Base-by-base conservation (phyloP, 2,888 invertebrate genomes). In the Horisme vitalbata region DNA sequence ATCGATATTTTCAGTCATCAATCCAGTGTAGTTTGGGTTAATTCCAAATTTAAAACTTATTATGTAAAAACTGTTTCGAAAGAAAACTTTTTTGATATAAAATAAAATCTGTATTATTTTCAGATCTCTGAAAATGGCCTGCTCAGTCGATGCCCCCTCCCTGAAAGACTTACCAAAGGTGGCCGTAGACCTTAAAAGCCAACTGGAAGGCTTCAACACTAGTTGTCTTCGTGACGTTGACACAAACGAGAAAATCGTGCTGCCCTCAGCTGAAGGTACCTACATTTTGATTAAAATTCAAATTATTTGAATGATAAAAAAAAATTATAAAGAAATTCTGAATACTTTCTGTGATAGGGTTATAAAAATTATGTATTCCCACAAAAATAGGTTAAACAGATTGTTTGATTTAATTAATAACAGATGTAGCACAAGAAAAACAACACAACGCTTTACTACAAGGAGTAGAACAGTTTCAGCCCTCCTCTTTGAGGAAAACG, bases 261-360 rank as follows among this genome's bases (percentile, higher is more conserved):
- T 99, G 68, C 98, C 98, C 46, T 96, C 97, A 28, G 97, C 97
- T 63, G 95, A 97, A 94, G 97, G 98, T 98, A 88, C 57, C 55
- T 10, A 7, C 10, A 20, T 15, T 10, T 10, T 10, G 6, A 8
- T 21, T 10, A 21, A 12, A 9, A 2, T 7, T 1, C n/a, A 13
- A 6, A n/a, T n/a, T n/a, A n/a, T n/a, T n/a, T n/a, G n/a, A n/a
- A n/a, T n/a, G n/a, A n/a, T n/a, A n/a, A n/a, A n/a, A n/a, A n/a
- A n/a, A n/a, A n/a, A n/a, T n/a, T n/a, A n/a, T n/a, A n/a, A n/a
- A n/a, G n/a, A n/a, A n/a, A n/a, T n/a, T n/a, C n/a, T n/a, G n/a
- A n/a, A n/a, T n/a, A n/a, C n/a, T n/a, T n/a, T n/a, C n/a, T n/a
- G n/a, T n/a, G n/a, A n/a, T n/a, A n/a, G n/a, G n/a, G n/a, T n/a